phyloP scores from a whole-genome alignment of 2,113 vertebrate species.

The Sceloporus tristichus region DNA sequence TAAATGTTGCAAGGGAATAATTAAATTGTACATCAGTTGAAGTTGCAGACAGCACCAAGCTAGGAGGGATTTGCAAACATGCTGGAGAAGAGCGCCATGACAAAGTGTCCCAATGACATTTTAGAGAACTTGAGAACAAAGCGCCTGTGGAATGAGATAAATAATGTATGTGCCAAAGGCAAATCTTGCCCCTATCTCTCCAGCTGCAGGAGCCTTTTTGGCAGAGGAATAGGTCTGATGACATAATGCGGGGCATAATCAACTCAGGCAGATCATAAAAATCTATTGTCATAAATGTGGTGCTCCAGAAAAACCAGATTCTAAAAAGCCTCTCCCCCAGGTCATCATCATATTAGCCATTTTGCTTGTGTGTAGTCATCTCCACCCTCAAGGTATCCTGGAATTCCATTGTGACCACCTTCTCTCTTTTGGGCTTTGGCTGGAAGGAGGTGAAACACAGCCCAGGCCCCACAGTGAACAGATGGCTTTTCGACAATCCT shows the following conservation, averaged over 20 bases:
- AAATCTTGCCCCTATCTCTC: conserved; percentile 31
- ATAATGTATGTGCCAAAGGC: conserved; percentile 24
- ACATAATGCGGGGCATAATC: conserved; percentile 10
- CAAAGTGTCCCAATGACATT: conserved; percentile 37
- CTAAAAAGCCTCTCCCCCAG: background rate
- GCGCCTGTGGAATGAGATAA: conserved; percentile 24
- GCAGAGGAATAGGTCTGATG: background rate
- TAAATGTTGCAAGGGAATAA: conserved; percentile 45
- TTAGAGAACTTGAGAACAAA: conserved; percentile 28
- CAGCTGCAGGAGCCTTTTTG: conserved; percentile 34
- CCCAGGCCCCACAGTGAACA: background rate
- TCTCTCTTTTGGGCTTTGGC: background rate
- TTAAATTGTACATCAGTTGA: conserved; percentile 49
- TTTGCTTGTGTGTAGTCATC: background rate
- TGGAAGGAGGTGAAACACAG: background rate
- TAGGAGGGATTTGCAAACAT: conserved; percentile 54
- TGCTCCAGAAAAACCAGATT: background rate
- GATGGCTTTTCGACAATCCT: background rate
- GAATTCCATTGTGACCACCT: background rate
- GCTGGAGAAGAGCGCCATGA: conserved; percentile 36
- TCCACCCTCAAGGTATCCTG: background rate
- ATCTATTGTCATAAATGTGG: background rate
- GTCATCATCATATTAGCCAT: background rate
- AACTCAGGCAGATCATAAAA: conserved; percentile 15
- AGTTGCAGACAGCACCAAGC: conserved; percentile 35